These are phyloP conservation scores for Tetrapedia diversipes DNA, from an alignment of 2,888 invertebrate species.

Conservation along the genomic window DNA sequence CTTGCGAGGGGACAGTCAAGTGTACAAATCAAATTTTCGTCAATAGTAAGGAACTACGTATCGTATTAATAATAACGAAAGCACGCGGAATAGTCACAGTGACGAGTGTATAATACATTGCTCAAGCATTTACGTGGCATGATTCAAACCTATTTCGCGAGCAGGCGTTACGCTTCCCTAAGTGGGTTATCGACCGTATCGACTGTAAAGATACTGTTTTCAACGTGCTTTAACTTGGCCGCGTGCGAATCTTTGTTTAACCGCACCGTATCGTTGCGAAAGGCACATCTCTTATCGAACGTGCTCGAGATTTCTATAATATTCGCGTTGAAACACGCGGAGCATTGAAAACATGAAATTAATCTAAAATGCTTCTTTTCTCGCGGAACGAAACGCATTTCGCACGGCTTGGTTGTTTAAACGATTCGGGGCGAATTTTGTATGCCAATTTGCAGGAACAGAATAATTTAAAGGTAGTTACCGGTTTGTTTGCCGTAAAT, in stretches of 20 bases:
- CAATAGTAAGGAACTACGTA: neutral
- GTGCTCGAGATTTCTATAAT: no score
- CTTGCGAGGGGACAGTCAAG: no score
- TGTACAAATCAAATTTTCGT: neutral
- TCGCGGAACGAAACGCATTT: neutral
- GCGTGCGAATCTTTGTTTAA: constrained; percentile 33
- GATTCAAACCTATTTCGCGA: constrained; percentile 50
- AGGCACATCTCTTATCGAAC: neutral
- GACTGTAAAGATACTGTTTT: constrained; percentile 59
- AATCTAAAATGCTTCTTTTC: neutral
- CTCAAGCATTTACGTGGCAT: constrained; percentile 49
- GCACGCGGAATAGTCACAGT: constrained; percentile 1
- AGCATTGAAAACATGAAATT: neutral
- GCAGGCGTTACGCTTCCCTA: constrained; percentile 61
- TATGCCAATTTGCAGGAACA: neutral
- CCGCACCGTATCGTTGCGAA: constrained; percentile 8
- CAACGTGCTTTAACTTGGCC: constrained; percentile 40
- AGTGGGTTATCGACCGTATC: constrained; percentile 68
- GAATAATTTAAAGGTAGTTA: constrained; percentile 1
- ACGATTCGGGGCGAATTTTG: neutral
- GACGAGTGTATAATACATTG: constrained; percentile 37
- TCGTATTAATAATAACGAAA: constrained; percentile 9
- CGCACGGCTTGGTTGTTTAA: neutral
- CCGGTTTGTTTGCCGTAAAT: constrained; percentile 7
- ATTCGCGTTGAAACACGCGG: neutral